phyloP scores from a whole-genome alignment of 2,888 invertebrate species.

The Brachynemurus nebulosus region DNA sequence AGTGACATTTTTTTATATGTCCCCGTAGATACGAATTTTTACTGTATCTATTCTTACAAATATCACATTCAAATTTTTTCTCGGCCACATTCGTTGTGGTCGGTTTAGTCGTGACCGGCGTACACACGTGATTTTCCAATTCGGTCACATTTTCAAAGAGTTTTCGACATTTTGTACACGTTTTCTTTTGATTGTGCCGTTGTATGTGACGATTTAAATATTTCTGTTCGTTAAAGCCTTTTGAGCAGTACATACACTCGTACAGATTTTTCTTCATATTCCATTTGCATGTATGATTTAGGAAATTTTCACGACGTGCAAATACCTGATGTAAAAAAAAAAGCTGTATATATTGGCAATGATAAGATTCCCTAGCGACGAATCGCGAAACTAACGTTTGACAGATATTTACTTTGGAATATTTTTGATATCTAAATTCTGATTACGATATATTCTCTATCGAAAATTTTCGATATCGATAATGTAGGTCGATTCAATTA shows the following conservation, averaged over 20 bases:
- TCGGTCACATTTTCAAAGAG: constrained; percentile 19
- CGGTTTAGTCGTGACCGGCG: background rate
- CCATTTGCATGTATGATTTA: constrained; percentile 28
- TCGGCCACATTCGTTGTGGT: constrained; percentile 24
- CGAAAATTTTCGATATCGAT: too few species aligned
- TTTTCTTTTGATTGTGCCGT: constrained; percentile 22
- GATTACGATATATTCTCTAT: too few species aligned
- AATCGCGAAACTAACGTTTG: too few species aligned
- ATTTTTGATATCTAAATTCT: too few species aligned
- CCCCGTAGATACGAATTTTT: constrained; percentile 21
- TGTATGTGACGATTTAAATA: constrained; percentile 34
- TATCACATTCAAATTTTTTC: constrained; percentile 22
- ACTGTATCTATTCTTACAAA: constrained; percentile 24
- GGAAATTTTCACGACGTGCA: constrained; percentile 31
- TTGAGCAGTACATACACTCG: constrained; percentile 27
- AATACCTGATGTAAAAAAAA: constrained; percentile 27
- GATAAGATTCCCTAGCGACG: too few species aligned
- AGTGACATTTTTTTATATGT: constrained; percentile 22
- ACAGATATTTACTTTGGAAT: too few species aligned
- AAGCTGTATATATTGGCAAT: constrained; percentile 8
- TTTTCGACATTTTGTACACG: constrained; percentile 20
- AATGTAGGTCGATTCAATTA: too few species aligned
- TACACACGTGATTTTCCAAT: constrained; percentile 17
- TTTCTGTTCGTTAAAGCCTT: constrained; percentile 31
- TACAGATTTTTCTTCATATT: constrained; percentile 19